Evolutionary conservation across 2,797 vertebrate genomes (phyloP).

Genomic region (Catamblyrhynchus diadema): DNA sequence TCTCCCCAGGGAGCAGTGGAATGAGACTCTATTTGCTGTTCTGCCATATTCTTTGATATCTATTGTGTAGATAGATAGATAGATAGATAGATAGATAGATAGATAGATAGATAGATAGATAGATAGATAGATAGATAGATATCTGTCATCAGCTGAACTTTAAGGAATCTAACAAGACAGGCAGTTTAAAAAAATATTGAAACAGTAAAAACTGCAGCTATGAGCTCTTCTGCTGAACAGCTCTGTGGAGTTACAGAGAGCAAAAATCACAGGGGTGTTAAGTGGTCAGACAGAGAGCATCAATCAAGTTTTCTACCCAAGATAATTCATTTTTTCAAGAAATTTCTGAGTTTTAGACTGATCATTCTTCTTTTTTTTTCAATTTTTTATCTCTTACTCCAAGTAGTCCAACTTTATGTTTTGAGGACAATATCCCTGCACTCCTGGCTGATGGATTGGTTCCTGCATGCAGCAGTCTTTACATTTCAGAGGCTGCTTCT

Average conservation of each 20-base stretch:
- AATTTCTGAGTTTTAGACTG: neutral
- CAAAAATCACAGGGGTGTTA: neutral
- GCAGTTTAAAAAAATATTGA: neutral
- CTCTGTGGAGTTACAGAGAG: neutral
- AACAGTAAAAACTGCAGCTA: neutral
- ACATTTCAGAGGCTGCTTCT: neutral
- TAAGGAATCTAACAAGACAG: neutral
- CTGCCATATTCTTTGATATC: neutral
- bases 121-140: too few relatives aligned
- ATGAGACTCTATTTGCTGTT: neutral
- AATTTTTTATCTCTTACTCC: neutral
- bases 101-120: too few relatives aligned
- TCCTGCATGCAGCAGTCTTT: neutral
- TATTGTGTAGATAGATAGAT: neutral
- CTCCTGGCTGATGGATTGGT: neutral
- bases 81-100: too few relatives aligned
- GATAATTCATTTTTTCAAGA: neutral
- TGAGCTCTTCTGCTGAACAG: neutral
- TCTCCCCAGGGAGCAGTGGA: neutral
- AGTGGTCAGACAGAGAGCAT: neutral
- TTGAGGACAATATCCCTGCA: neutral
- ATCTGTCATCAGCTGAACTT: neutral
- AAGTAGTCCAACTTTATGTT: neutral
- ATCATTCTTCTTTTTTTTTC: neutral
- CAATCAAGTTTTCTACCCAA: neutral